phyloP scores from a whole-genome alignment of 2,797 vertebrate species.

The Sebastes taczanowskii region DNA sequence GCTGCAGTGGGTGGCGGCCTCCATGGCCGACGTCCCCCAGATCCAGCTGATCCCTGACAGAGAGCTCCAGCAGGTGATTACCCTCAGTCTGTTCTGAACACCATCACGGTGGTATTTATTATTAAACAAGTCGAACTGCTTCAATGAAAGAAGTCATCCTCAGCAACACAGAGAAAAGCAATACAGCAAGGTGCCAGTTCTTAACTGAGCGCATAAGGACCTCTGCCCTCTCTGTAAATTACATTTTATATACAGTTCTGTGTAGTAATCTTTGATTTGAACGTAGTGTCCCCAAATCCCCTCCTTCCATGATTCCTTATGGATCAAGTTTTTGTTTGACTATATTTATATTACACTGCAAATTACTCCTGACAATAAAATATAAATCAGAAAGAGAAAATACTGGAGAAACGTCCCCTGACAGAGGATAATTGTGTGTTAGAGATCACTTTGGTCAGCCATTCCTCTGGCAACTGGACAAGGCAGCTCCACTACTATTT shows the following conservation, averaged over 20 bases:
- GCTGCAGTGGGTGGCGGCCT: conserved; percentile 94
- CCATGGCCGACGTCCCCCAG: conserved; percentile 87
- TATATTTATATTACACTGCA: background rate
- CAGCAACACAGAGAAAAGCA: background rate
- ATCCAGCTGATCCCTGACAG: conserved; percentile 85
- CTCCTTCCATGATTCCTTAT: background rate
- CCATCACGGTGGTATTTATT: background rate
- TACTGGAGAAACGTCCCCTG: background rate
- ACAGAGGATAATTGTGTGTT: background rate
- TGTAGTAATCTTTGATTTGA: background rate
- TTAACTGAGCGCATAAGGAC: no score
- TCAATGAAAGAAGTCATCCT: background rate
- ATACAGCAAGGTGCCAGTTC: no score
- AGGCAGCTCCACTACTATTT: background rate
- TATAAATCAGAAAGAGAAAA: background rate
- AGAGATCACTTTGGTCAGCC: background rate
- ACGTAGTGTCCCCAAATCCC: background rate
- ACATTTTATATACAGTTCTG: background rate
- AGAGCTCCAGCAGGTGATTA: conserved; percentile 88
- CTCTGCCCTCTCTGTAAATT: no score
- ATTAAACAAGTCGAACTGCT: background rate
- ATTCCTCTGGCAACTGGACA: background rate
- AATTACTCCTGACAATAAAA: background rate
- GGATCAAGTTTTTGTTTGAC: background rate
- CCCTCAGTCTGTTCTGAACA: background rate